Evolutionary conservation across 2,888 invertebrate genomes (phyloP).

Genomic region (Mactromeris polynyma): DNA sequence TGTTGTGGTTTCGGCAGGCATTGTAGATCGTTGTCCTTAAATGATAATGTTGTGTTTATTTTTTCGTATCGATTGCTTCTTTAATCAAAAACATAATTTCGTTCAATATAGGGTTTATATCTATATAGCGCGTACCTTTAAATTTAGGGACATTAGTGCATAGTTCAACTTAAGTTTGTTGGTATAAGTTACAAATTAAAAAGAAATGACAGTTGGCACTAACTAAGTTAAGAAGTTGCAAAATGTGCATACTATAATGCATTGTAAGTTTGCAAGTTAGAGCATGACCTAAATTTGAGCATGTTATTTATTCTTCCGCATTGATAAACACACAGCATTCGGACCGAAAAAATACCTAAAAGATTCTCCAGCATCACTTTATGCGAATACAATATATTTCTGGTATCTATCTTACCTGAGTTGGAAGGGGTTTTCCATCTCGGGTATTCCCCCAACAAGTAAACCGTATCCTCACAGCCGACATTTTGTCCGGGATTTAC

Average conservation of each 20-base stretch:
- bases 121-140: too few species aligned
- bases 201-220: too few species aligned
- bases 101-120: too few species aligned
- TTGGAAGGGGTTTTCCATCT: constrained; percentile 51
- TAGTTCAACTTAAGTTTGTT: too few species aligned
- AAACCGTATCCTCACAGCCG: constrained; percentile 17
- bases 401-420: constrained; percentile 36
- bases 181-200: too few species aligned
- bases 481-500: constrained; percentile 40
- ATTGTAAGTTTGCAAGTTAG: background rate
- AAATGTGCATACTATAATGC: background rate
- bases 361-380: background rate
- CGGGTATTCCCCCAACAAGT: constrained; percentile 55
- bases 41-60: too few species aligned
- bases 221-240: background rate
- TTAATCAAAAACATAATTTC: too few species aligned
- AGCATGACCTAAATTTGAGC: constrained; percentile 38
- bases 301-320: constrained; percentile 1
- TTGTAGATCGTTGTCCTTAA: too few species aligned
- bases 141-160: too few species aligned
- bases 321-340: background rate
- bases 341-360: background rate
- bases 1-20: too few species aligned
- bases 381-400: constrained; percentile 18
- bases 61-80: too few species aligned